Conservation (phyloP, 2,888 invertebrate genomes). For the Lepidochitona cinerea region DNA sequence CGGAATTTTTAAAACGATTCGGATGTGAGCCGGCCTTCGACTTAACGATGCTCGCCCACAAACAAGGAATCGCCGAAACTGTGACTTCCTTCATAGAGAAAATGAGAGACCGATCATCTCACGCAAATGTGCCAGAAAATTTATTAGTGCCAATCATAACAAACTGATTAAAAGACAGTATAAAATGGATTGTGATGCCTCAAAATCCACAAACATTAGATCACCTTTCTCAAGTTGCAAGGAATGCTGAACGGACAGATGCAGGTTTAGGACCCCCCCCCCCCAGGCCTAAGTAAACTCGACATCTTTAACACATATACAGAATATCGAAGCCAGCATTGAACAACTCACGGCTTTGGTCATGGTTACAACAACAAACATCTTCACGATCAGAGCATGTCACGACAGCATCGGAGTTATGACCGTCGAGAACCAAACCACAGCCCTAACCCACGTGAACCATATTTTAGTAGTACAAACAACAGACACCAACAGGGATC, state of each 20-base stretch:
- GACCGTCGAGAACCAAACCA: background rate
- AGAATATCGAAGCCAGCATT: background rate
- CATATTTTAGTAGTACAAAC: background rate
- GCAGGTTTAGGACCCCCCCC: background rate
- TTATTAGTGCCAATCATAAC: background rate
- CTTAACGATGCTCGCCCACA: background rate
- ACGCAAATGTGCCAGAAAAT: background rate
- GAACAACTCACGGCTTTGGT: background rate
- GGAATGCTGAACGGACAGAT: background rate
- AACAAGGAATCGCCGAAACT: background rate
- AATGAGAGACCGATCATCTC: background rate
- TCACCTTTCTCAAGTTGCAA: background rate
- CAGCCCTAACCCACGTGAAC: background rate
- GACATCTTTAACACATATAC: background rate
- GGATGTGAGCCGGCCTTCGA: background rate
- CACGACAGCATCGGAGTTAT: background rate
- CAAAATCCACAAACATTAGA: background rate
- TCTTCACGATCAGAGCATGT: background rate
- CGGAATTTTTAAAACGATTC: background rate
- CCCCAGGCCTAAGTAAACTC: background rate
- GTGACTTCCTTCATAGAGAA: background rate
- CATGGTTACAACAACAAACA: background rate
- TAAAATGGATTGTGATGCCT: background rate
- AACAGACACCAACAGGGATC: background rate
- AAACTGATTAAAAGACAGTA: background rate